phyloP scores from a whole-genome alignment of 2,797 vertebrate genomes.

The Champsocephalus gunnari region DNA sequence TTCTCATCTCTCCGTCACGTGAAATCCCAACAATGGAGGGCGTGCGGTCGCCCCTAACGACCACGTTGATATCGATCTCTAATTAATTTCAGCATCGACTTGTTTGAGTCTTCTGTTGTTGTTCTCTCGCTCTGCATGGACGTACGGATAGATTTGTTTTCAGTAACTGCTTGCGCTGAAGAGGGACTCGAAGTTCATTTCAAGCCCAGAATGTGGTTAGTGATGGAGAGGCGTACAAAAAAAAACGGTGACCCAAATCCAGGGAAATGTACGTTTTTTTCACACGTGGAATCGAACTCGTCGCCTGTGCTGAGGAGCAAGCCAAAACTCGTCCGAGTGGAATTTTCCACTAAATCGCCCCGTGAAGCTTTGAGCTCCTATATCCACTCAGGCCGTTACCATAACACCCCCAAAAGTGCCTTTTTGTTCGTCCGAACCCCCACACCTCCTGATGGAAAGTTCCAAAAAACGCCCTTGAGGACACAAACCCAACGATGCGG shows the following conservation, averaged over 20 bases:
- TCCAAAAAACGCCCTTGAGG: conserved; percentile 52
- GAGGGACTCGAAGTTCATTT: conserved; percentile 48
- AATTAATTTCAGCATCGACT: conserved; percentile 57
- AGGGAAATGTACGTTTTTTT: conserved; percentile 11
- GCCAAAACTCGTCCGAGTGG: conserved; percentile 11
- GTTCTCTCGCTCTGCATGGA: conserved; percentile 48
- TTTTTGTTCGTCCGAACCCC: conserved; percentile 40
- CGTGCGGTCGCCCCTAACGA: conserved; percentile 2
- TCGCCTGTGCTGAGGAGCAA: conserved; percentile 33
- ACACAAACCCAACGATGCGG: conserved; percentile 57
- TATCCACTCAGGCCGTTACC: conserved; percentile 41
- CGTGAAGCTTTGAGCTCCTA: conserved; percentile 33
- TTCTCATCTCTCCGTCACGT: conserved; percentile 45
- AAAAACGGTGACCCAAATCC: conserved; percentile 35
- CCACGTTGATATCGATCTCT: conserved; percentile 54
- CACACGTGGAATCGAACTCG: not conserved
- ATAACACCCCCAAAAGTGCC: conserved; percentile 49
- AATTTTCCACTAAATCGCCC: conserved; percentile 36
- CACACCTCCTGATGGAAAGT: conserved; percentile 52
- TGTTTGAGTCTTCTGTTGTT: conserved; percentile 50
- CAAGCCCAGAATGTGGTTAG: conserved; percentile 43
- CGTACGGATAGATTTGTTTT: conserved; percentile 53
- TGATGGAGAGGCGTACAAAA: conserved; percentile 28
- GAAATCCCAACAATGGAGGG: conserved; percentile 30
- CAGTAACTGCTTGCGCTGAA: conserved; percentile 53